phyloP scores from a whole-genome alignment of 2,113 vertebrate species.

The Ascaphus truei region DNA sequence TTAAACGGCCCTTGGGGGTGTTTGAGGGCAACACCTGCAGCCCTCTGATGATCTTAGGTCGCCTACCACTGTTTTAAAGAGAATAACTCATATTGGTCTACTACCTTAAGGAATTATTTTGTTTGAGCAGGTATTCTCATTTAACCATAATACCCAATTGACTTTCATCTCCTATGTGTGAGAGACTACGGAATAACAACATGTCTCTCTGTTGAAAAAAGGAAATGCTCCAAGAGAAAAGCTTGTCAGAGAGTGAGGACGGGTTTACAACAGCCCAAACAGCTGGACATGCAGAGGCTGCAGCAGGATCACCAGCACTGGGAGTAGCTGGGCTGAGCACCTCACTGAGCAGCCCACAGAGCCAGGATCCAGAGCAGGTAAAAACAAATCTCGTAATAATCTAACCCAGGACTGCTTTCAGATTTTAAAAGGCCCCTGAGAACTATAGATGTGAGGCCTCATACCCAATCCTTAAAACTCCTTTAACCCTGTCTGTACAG shows the following conservation, averaged over 20 bases:
- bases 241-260: slow-evolving; percentile 83
- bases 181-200: background rate
- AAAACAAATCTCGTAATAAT: background rate
- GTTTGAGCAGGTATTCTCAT: background rate
- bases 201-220: slow-evolving; percentile 44
- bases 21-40: background rate
- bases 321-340: slow-evolving; percentile 67
- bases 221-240: slow-evolving; percentile 98
- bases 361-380: slow-evolving; percentile 86
- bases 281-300: slow-evolving; percentile 64
- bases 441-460: background rate
- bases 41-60: background rate
- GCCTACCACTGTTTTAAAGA: background rate
- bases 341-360: slow-evolving; percentile 65
- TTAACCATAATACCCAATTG: background rate
- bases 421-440: background rate
- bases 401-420: background rate
- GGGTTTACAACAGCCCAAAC: slow-evolving; percentile 71
- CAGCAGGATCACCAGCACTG: slow-evolving; percentile 67
- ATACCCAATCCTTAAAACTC: background rate
- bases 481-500: background rate
- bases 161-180: background rate
- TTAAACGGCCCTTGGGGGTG: slow-evolving; percentile 4
- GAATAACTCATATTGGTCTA: background rate
- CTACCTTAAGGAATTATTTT: background rate